Evolutionary conservation across 2,888 invertebrate genomes (phyloP).

Genomic region (Apodemia duryi): DNA sequence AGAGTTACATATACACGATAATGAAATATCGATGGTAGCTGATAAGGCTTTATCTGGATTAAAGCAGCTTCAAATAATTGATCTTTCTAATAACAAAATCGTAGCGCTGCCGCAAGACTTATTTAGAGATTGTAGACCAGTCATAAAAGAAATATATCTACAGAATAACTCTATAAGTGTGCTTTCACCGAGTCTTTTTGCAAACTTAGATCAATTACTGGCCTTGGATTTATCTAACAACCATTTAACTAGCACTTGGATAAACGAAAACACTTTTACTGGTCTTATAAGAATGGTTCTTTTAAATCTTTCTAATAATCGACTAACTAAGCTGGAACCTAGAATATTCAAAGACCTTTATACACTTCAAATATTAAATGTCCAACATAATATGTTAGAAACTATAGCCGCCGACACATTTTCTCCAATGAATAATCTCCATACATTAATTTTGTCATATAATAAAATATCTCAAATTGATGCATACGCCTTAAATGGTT

Average conservation of each 20-base stretch:
- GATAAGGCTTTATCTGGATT: slow-evolving; percentile 90
- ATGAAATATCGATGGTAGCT: slow-evolving; percentile 92
- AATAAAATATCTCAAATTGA: slow-evolving; percentile 92
- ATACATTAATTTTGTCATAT: slow-evolving; percentile 91
- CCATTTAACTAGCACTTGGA: slow-evolving; percentile 91
- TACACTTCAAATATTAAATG: slow-evolving; percentile 90
- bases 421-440: slow-evolving; percentile 94
- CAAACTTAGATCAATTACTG: slow-evolving; percentile 89
- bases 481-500: slow-evolving; percentile 91
- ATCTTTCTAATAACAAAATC: slow-evolving; percentile 94
- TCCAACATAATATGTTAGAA: slow-evolving; percentile 91
- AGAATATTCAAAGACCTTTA: slow-evolving; percentile 92
- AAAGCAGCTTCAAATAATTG: slow-evolving; percentile 89
- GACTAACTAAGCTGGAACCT: slow-evolving; percentile 88
- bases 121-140: slow-evolving; percentile 87
- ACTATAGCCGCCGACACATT: slow-evolving; percentile 93
- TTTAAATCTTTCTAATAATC: slow-evolving; percentile 91
- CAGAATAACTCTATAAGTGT: slow-evolving; percentile 95
- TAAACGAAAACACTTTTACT: slow-evolving; percentile 90
- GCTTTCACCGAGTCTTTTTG: slow-evolving; percentile 90
- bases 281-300: slow-evolving; percentile 93
- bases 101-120: slow-evolving; percentile 91
- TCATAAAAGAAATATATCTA: slow-evolving; percentile 92
- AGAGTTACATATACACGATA: slow-evolving; percentile 90
- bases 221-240: slow-evolving; percentile 92